Percentiles rank a stretch among this genome's conserved stretches.
phyloP scores from a whole-genome alignment of 1,140 invertebrate genomes.

The Spodoptera frugiperda region DNA sequence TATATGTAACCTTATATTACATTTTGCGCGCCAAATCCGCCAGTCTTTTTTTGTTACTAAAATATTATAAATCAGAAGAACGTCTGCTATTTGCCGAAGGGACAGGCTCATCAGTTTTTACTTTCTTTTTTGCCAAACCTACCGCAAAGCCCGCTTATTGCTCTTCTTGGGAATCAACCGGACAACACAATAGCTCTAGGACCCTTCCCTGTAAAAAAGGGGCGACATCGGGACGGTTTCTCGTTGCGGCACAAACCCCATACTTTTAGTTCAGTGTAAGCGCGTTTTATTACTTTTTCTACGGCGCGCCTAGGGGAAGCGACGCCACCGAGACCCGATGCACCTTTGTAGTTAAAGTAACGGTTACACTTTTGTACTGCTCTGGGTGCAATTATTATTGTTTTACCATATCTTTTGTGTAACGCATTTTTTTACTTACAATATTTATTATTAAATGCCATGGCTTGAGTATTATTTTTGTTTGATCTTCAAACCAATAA shows the following conservation, averaged over 20 bases:
- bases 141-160: conserved; percentile 39
- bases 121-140: conserved; percentile 48
- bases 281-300: conserved; percentile 43
- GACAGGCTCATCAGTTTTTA: neutral
- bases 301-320: conserved; percentile 16
- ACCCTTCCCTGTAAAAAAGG: conserved; percentile 37
- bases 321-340: neutral
- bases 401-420: neutral
- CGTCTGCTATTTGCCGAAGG: neutral
- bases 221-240: conserved; percentile 14
- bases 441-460: too few species aligned
- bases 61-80: too few species aligned
- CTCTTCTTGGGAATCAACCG: conserved; percentile 30
- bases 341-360: conserved; percentile 17
- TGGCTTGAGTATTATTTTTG: too few species aligned
- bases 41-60: too few species aligned
- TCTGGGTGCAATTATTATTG: neutral
- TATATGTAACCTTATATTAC: too few species aligned
- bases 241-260: conserved; percentile 19
- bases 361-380: conserved; percentile 4
- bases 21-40: too few species aligned
- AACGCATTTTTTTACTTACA: too few species aligned
- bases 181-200: conserved; percentile 2
- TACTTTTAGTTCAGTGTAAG: neutral
- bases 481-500: too few species aligned